These are phyloP conservation scores for Acronicta psi DNA, from an alignment of 2,888 invertebrate genomes.

Conservation along the genomic window DNA sequence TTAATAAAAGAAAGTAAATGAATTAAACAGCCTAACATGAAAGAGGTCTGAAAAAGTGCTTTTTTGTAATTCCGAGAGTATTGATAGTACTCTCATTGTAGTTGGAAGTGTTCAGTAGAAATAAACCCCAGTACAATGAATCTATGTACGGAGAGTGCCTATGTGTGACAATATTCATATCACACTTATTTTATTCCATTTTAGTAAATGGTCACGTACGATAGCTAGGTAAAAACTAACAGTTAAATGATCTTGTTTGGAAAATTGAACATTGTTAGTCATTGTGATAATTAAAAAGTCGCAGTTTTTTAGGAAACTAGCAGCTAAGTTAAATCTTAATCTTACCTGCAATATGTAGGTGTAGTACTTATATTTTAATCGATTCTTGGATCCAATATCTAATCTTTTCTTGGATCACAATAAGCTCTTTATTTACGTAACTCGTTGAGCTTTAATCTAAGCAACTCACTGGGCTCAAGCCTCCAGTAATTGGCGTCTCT, in stretches of 20 bases:
- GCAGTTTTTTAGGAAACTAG: too few species aligned
- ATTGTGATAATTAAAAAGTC: not conserved
- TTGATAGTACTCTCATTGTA: constrained; percentile 66
- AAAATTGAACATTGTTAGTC: constrained; percentile 22
- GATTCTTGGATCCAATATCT: too few species aligned
- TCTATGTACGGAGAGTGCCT: constrained; percentile 81
- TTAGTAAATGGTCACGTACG: constrained; percentile 49
- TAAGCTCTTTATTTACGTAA: too few species aligned
- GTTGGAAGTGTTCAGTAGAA: constrained; percentile 82
- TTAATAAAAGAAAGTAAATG: constrained; percentile 16
- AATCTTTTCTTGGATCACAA: too few species aligned
- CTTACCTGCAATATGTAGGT: too few species aligned
- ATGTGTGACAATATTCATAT: constrained; percentile 82
- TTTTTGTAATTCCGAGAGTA: constrained; percentile 61
- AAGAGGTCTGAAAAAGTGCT: constrained; percentile 82
- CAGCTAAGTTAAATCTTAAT: too few species aligned
- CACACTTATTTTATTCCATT: constrained; percentile 68
- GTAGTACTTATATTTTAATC: too few species aligned
- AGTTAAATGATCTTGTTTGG: constrained; percentile 37
- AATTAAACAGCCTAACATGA: constrained; percentile 45
- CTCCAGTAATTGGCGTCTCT: too few species aligned
- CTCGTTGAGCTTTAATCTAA: too few species aligned
- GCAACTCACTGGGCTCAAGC: too few species aligned
- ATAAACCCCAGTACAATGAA: constrained; percentile 78
- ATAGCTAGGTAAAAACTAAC: constrained; percentile 53